phyloP scores from a whole-genome alignment of 2,888 invertebrate genomes.

The Uropetala carovei region DNA sequence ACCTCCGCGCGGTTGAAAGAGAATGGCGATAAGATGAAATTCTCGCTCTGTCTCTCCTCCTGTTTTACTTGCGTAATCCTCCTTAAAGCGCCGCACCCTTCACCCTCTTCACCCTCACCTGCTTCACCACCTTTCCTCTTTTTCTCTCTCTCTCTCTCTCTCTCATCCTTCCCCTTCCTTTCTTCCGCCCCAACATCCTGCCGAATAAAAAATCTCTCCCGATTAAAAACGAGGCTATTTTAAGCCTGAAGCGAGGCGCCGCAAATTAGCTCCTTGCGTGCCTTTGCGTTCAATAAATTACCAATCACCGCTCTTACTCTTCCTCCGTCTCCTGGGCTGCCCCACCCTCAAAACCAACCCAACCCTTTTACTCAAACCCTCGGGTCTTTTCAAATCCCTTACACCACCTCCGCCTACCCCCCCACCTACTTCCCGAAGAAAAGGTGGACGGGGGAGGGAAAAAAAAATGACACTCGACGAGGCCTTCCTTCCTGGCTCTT shows the following conservation, averaged over 20 bases:
- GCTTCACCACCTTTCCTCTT: neutral
- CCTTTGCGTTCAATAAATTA: slow-evolving; percentile 58
- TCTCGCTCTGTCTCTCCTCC: neutral
- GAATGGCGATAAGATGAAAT: neutral
- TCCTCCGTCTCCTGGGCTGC: neutral
- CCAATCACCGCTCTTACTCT: slow-evolving; percentile 47
- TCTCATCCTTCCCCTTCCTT: neutral
- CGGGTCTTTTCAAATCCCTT: slow-evolving; percentile 36
- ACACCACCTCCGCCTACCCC: neutral
- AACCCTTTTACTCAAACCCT: neutral
- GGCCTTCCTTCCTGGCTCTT: neutral
- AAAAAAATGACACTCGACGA: slow-evolving; percentile 18
- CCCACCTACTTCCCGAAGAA: neutral
- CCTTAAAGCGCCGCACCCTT: neutral
- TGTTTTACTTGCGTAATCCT: neutral
- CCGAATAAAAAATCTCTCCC: slow-evolving; percentile 36
- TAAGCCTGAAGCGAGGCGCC: neutral
- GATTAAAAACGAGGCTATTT: slow-evolving; percentile 13
- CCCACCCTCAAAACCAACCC: neutral
- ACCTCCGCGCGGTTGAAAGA: neutral
- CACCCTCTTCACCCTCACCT: neutral
- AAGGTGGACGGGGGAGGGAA: neutral
- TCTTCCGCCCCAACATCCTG: neutral
- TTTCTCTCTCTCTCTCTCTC: neutral
- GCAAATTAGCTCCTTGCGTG: slow-evolving; percentile 60